Percentiles rank a stretch among this genome's conserved stretches.
phyloP scores from a whole-genome alignment of 2,888 invertebrate genomes.

The Rhingia campestris region DNA sequence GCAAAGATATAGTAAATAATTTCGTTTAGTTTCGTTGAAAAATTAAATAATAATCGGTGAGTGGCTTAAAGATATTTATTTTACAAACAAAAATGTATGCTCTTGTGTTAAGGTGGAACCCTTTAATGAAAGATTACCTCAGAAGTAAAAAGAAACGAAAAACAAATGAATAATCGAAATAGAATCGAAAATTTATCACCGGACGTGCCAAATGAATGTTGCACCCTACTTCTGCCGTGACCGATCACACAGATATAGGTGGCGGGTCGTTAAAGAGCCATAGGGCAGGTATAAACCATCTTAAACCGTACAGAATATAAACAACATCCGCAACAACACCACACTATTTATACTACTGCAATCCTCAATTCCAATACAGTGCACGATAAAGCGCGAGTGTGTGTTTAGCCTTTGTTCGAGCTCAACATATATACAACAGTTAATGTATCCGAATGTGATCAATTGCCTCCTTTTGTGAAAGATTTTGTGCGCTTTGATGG shows the following conservation, averaged over 20 bases:
- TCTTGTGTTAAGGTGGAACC: conserved; percentile 40
- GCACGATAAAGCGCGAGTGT: conserved; percentile 8
- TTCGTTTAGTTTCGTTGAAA: background rate
- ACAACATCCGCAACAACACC: conserved; percentile 58
- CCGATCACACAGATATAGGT: conserved; percentile 58
- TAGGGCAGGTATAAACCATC: conserved; percentile 71
- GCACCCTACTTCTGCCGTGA: conserved; percentile 18
- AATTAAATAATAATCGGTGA: too few species aligned
- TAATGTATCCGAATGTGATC: conserved; percentile 74
- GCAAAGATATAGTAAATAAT: conserved; percentile 49
- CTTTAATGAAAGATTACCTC: conserved; percentile 46
- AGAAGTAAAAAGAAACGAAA: conserved; percentile 18
- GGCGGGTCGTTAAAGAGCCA: conserved; percentile 73
- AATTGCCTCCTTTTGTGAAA: conserved; percentile 74
- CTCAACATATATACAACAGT: conserved; percentile 68
- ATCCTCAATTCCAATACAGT: conserved; percentile 10
- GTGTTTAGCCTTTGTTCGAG: conserved; percentile 54
- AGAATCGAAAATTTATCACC: conserved; percentile 73
- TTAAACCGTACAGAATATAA: conserved; percentile 69
- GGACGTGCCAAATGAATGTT: conserved; percentile 71
- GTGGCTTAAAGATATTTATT: too few species aligned
- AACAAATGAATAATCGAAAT: conserved; percentile 47
- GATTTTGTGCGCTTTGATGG: conserved; percentile 68
- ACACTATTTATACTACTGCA: conserved; percentile 24
- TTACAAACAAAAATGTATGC: conserved; percentile 1